Percentiles rank a stretch among this genome's conserved stretches.
Evolutionary conservation across 2,113 vertebrate genomes (phyloP).

Genomic region (Colossoma macropomum): DNA sequence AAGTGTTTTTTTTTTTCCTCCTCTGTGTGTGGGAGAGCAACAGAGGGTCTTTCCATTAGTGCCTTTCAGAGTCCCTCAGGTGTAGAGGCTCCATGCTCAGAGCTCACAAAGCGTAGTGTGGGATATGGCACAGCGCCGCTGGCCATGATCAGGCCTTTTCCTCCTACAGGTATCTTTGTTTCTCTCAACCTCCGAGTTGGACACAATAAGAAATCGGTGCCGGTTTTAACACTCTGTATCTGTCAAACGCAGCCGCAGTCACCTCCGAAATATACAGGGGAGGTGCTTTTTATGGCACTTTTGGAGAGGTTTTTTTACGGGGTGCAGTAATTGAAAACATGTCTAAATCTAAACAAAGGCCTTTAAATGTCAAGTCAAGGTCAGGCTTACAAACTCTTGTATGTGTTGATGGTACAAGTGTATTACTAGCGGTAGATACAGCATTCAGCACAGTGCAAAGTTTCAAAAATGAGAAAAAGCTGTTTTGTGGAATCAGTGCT

Average conservation of each 20-base stretch:
- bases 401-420: constrained; percentile 52
- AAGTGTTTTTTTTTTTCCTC: constrained; percentile 49
- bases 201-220: constrained; percentile 39
- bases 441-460: neutral
- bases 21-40: constrained; percentile 24
- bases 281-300: constrained; percentile 56
- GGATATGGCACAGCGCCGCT: constrained; percentile 19
- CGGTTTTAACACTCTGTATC: constrained; percentile 60
- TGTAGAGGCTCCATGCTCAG: constrained; percentile 31
- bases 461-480: neutral
- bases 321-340: constrained; percentile 51
- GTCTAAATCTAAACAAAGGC: constrained; percentile 50
- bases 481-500: constrained; percentile 27
- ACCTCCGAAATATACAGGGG: constrained; percentile 59
- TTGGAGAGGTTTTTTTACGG: constrained; percentile 40
- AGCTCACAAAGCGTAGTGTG: constrained; percentile 5
- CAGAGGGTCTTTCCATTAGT: constrained; percentile 51
- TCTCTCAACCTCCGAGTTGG: constrained; percentile 26
- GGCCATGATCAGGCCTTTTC: constrained; percentile 42
- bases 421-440: constrained; percentile 43
- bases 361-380: constrained; percentile 60
- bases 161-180: constrained; percentile 36
- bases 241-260: constrained; percentile 59
- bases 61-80: constrained; percentile 31
- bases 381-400: constrained; percentile 51